Conservation (phyloP, 2,797 vertebrate genomes). For the Buphagus erythrorhynchus region DNA sequence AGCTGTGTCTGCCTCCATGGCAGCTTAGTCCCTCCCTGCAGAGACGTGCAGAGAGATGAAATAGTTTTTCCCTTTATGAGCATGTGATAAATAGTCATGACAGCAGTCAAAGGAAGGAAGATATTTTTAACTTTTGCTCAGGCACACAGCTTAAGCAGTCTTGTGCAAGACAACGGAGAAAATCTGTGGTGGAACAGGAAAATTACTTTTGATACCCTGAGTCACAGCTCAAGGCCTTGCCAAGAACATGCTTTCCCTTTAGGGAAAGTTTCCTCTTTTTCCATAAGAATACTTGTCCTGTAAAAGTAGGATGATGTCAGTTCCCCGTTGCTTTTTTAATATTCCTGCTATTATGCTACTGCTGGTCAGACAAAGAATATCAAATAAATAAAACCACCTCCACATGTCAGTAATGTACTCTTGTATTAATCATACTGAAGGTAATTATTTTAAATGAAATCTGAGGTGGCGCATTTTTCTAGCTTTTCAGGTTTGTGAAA, state of each 20-base stretch:
- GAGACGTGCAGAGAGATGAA: background rate
- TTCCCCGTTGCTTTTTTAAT: background rate
- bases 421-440: background rate
- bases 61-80: background rate
- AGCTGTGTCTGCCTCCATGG: background rate
- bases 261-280: background rate
- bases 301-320: background rate
- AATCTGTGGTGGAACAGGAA: background rate
- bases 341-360: background rate
- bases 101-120: background rate
- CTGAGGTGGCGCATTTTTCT: background rate
- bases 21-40: background rate
- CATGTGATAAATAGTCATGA: background rate
- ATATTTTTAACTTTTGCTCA: conserved; percentile 20
- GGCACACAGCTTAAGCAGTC: background rate
- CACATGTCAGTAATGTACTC: background rate
- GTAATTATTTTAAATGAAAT: conserved; percentile 13
- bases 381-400: conserved; percentile 9
- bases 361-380: background rate
- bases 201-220: conserved; percentile 7
- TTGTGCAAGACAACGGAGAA: background rate
- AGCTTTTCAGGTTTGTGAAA: background rate
- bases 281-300: background rate
- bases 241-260: background rate
- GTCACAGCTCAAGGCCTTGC: background rate